Percentiles rank a stretch among this genome's conserved stretches.
Evolutionary conservation across 2,113 vertebrate genomes (phyloP).

Genomic region (Lonchura striata): DNA sequence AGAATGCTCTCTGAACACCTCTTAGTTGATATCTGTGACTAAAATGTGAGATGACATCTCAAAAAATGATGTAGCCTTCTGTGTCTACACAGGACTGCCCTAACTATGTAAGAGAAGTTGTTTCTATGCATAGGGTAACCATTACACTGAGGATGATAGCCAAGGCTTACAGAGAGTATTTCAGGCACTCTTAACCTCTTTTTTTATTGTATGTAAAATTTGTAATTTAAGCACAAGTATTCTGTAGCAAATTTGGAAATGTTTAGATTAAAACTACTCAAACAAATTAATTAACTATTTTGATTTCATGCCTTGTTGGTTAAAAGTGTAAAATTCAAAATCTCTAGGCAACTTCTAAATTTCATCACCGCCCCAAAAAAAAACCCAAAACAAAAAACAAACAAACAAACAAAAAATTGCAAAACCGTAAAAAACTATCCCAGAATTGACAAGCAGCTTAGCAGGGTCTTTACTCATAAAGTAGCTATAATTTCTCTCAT

Average conservation of each 20-base stretch:
- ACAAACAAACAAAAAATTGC: too few species aligned
- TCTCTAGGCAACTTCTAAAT: neutral
- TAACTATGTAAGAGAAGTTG: neutral
- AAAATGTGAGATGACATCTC: accelerated
- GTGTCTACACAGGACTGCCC: accelerated
- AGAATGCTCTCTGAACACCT: neutral
- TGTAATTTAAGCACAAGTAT: neutral
- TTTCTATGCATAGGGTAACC: neutral
- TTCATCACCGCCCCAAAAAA: accelerated
- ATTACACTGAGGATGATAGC: too few species aligned
- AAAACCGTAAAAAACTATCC: accelerated
- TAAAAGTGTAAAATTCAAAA: neutral
- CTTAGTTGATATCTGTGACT: neutral
- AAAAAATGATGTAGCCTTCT: neutral
- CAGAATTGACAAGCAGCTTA: neutral
- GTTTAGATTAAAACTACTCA: neutral
- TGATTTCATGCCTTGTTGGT: neutral
- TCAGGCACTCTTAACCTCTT: neutral
- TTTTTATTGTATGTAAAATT: neutral
- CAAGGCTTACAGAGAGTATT: neutral
- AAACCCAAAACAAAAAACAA: neutral
- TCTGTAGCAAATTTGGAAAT: neutral
- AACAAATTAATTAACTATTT: neutral
- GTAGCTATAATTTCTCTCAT: neutral
- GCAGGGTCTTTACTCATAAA: neutral